Base-by-base conservation (phyloP, 2,888 invertebrate species). In the Lycocerus yunnanus region DNA sequence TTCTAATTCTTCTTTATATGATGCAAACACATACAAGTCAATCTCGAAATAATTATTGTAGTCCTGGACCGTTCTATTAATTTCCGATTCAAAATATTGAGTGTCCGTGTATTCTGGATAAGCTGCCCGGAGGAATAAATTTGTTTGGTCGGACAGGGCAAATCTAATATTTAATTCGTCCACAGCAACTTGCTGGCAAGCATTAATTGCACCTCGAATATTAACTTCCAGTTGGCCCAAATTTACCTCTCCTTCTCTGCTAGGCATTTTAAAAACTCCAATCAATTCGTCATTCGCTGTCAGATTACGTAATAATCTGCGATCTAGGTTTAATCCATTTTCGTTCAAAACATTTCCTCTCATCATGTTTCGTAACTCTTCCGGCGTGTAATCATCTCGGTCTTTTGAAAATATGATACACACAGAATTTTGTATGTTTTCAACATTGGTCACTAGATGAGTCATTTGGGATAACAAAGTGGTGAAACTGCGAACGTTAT, bases 81-180 rank as follows among this genome's bases (percentile, higher is more conserved):
- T 18, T 15, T 66, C 14, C 15, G 13, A 13, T 11, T 70, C 60
- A 60, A 73, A 73, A 27, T 20, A 69, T 1, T 18, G n/a, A 8
- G 66, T 69, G 13, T 69, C 69, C 8, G 61, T 73, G 18, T 69
- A 73, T 70, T 69, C 69, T 14, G 69, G 66, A 61, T 73, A 73
- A 4, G 70, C 15, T 5, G 20, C 20, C 18, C 9, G 24, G 8
- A 69, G 69, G 9, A 73, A 14, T 3, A 73, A 20, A 15, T 21
- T 68, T 14, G 20, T 43, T 43, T 43, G 66, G 9, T 73, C 73
- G 0, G 69, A 70, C n/a, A 69, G 16, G 1, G 73, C 58, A 43
- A 73, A 66, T 24, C 15, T 66, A 60, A 73, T 66, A 27, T 73
- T 21, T 6, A 69, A 73, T 10, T 73, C 66, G 1, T 43, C 66